phyloP scores from a whole-genome alignment of 2,888 invertebrate species.

The Agrochola macilenta region DNA sequence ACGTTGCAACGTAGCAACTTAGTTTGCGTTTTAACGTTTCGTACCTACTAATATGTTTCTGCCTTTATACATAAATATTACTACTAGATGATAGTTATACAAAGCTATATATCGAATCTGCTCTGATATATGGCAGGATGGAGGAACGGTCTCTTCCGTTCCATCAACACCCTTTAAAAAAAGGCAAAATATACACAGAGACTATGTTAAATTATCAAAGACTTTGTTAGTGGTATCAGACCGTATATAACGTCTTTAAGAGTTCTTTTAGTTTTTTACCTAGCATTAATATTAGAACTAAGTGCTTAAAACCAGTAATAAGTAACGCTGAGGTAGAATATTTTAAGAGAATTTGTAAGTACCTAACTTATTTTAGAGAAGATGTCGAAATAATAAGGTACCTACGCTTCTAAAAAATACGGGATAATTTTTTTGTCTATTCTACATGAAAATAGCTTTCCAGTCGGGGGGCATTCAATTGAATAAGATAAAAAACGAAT shows the following conservation, averaged over 20 bases:
- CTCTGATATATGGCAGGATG: not conserved
- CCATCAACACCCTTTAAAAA: not conserved
- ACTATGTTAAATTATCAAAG: not conserved
- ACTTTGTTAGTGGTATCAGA: constrained; percentile 3
- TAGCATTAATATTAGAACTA: constrained; percentile 1
- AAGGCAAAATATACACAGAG: not conserved
- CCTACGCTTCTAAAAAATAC: not conserved
- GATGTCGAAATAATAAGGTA: not conserved
- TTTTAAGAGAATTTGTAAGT: not conserved
- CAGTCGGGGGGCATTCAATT: not conserved
- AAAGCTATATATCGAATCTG: not conserved
- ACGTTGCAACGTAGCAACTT: not conserved
- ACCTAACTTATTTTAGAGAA: not conserved
- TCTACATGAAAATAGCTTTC: not conserved
- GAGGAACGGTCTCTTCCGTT: not conserved
- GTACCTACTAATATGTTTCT: not conserved
- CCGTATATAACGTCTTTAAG: constrained; percentile 8
- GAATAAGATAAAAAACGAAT: not conserved
- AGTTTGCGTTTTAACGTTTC: too few relatives aligned
- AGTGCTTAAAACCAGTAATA: constrained; percentile 32
- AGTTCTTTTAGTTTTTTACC: constrained; percentile 11
- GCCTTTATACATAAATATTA: not conserved
- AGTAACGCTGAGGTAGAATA: constrained; percentile 9
- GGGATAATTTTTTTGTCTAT: not conserved
- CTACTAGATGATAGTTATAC: not conserved